Evolutionary conservation across 2,113 vertebrate species (phyloP), one percentile per base, ranked within the genome.

Genomic region (Gymnobelideus leadbeateri): DNA sequence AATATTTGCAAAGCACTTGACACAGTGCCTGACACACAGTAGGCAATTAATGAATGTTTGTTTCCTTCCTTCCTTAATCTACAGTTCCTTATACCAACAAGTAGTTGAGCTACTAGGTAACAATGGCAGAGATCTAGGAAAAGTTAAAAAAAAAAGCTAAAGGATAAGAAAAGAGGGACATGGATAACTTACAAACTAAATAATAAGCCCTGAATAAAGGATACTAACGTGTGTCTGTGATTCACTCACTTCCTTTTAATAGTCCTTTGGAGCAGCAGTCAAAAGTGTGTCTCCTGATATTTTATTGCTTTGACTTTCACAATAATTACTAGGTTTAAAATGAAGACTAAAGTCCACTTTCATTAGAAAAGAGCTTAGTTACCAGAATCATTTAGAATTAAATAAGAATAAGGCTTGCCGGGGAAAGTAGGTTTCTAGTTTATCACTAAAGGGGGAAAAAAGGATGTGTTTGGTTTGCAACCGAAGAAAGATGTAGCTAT

Each of bases 271-370:
- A 97, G 11, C 51, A 91, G n/a, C 94, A 91, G 51, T 26, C 68
- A 93, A 5, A 57, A n/a, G 96, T 91, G 91, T 96, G 47, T 89
- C 84, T 98, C 97, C 49, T 93, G 49, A 68, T 97, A 89, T 77
- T 96, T 96, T 95, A 54, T 53, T 94, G 93, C 90, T 47, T 96
- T 98, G 61, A 95, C 90, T 97, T 90, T 92, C 97, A 94, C 57
- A 96, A 93, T 21, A 96, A 55, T 89, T 95, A 57, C 49, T 95
- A 21, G 92, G 89, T 97, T 98, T 96, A 93, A 92, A 97, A 97
- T 4, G 84, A 57, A 97, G 37, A 91, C 84, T 93, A 91, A 11
- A 93, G 90, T 51, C 51, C 31, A 8, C 90, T 46, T 47, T 95
- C 11, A 24, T 95, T 84, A 96, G 25, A 97, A 90, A 95, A 97